Evolutionary conservation across 2,797 vertebrate genomes (phyloP).

Genomic region (Choloepus didactylus): DNA sequence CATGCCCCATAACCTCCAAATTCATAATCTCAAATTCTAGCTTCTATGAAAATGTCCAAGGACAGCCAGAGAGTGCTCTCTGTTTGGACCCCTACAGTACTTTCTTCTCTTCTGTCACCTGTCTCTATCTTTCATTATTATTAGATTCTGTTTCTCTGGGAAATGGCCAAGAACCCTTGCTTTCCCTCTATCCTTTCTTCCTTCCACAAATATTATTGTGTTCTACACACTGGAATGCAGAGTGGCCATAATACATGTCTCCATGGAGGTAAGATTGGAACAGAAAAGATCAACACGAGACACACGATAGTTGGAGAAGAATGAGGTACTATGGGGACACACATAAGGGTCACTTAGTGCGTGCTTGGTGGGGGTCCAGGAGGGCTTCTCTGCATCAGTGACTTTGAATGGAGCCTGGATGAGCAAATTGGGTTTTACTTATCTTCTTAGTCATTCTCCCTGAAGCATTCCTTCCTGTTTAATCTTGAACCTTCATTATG

Average conservation of each 20-base stretch:
- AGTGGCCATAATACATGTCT: fast-evolving
- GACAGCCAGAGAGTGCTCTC: fast-evolving
- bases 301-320: fast-evolving
- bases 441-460: neutral
- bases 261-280: neutral
- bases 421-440: neutral
- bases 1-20: neutral
- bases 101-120: neutral
- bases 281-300: neutral
- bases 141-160: neutral
- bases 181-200: neutral
- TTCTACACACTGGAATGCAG: too few relatives aligned
- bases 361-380: neutral
- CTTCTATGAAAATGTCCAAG: neutral
- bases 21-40: neutral
- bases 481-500: neutral
- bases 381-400: too few relatives aligned
- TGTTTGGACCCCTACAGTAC: neutral
- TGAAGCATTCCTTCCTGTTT: neutral
- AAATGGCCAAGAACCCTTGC: neutral
- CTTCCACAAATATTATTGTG: neutral
- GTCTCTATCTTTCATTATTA: neutral
- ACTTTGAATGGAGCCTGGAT: neutral
- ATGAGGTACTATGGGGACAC: fast-evolving
- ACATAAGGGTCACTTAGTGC: fast-evolving